Conservation (phyloP, 2,888 invertebrate genomes). For the Belgica antarctica region DNA sequence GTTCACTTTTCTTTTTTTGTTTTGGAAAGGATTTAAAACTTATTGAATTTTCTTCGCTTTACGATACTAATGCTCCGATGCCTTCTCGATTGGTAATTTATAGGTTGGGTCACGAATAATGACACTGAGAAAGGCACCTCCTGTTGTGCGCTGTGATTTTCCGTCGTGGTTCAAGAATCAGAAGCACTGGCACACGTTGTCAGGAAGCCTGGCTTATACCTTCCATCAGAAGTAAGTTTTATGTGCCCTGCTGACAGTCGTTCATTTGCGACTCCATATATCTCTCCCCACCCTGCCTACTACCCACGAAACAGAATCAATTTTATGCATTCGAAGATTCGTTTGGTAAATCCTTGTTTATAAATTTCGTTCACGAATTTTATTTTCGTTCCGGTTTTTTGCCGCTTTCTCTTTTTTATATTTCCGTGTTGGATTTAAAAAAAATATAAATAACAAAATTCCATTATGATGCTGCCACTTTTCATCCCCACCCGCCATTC, state of each 20-base stretch:
- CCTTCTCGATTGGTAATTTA: constrained; percentile 36
- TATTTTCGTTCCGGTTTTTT: constrained; percentile 43
- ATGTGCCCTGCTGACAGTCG: not conserved
- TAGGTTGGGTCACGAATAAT: constrained; percentile 56
- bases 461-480: constrained; percentile 37
- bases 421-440: constrained; percentile 37
- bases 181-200: constrained; percentile 85
- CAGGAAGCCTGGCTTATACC: constrained; percentile 80
- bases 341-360: constrained; percentile 30
- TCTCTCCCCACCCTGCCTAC: not conserved
- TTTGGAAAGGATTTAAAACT: not conserved
- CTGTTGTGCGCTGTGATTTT: constrained; percentile 68
- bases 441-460: constrained; percentile 38
- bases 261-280: too few species aligned
- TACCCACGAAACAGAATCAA: constrained; percentile 10
- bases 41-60: not conserved
- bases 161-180: constrained; percentile 82
- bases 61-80: not conserved
- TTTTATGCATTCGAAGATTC: constrained; percentile 24
- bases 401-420: constrained; percentile 31
- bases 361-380: constrained; percentile 42
- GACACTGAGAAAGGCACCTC: constrained; percentile 54
- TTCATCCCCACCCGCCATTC: not conserved
- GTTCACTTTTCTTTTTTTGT: too few species aligned
- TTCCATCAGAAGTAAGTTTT: constrained; percentile 66